Evolutionary conservation across 2,888 invertebrate species (phyloP).

Genomic region (Heliconius erato): DNA sequence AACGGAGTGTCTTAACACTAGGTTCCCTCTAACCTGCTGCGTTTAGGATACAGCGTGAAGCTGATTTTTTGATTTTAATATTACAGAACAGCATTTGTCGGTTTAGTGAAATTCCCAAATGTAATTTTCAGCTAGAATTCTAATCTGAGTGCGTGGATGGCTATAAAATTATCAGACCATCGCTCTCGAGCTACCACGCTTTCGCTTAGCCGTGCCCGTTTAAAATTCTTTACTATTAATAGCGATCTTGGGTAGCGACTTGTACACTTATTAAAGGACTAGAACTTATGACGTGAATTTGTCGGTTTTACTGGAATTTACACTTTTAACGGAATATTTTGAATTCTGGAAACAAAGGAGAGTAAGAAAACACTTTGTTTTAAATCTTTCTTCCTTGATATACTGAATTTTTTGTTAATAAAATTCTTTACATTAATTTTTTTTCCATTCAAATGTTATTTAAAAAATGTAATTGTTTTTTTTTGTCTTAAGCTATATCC

Average conservation of each 20-base stretch:
- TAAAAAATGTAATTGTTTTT: too few relatives aligned
- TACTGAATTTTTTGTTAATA: too few relatives aligned
- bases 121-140: neutral
- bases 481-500: too few relatives aligned
- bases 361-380: neutral
- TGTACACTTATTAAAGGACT: conserved; percentile 25
- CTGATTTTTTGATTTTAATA: neutral
- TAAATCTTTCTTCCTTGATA: neutral
- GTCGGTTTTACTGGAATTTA: neutral
- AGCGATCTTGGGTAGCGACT: conserved; percentile 25
- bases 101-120: neutral
- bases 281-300: conserved; percentile 13
- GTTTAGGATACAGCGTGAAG: too few relatives aligned
- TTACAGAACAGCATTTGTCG: neutral
- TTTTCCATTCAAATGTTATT: neutral
- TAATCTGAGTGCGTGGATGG: conserved; percentile 21
- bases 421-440: neutral
- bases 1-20: too few relatives aligned
- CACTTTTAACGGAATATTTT: neutral
- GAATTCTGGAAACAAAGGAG: neutral
- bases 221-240: conserved; percentile 44
- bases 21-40: too few relatives aligned
- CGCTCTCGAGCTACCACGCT: conserved; percentile 32
- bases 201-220: conserved; percentile 32
- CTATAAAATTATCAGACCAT: conserved; percentile 38